Percentiles rank a stretch among this genome's conserved stretches.
phyloP scores from a whole-genome alignment of 2,113 vertebrate genomes.

The Hippocampus comes region DNA sequence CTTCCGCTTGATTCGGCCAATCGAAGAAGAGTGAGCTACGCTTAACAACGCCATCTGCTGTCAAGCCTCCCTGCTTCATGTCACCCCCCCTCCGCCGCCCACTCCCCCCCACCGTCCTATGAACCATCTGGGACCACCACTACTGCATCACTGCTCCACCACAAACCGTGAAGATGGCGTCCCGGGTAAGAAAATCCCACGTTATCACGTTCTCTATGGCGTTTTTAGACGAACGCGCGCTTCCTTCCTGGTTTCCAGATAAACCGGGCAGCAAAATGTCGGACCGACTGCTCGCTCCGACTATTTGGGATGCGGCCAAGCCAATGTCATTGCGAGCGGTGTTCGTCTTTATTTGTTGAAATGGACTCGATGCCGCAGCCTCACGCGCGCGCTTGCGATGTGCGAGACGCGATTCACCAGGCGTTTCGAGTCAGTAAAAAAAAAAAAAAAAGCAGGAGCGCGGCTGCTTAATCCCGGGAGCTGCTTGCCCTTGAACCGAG shows the following conservation, averaged over 20 bases:
- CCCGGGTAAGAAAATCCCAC: conserved; percentile 64
- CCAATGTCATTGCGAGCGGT: conserved; percentile 38
- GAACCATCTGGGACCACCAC: conserved; percentile 5
- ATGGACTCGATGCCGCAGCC: not conserved
- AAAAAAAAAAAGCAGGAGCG: not conserved
- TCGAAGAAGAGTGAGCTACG: conserved; percentile 39
- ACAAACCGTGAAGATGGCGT: conserved; percentile 68
- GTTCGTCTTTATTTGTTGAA: not conserved
- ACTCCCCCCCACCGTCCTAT: conserved; percentile 6
- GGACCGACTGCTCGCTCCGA: not conserved
- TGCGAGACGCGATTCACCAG: not conserved
- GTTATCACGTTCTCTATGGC: not conserved
- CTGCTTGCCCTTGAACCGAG: conserved; percentile 55
- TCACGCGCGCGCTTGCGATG: not conserved
- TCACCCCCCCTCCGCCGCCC: not conserved
- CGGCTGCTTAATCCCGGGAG: conserved; percentile 30
- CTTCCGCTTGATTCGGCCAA: conserved; percentile 52
- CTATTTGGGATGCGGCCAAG: not conserved
- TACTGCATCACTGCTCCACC: conserved; percentile 36
- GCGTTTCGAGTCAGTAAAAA: not conserved
- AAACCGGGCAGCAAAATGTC: conserved; percentile 29
- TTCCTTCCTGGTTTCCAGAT: too few species aligned
- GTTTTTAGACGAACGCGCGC: not conserved
- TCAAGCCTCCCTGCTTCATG: conserved; percentile 20
- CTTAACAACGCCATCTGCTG: conserved; percentile 49